Base-by-base conservation (phyloP, 2,113 vertebrate species). In the Cnemophilus loriae region DNA sequence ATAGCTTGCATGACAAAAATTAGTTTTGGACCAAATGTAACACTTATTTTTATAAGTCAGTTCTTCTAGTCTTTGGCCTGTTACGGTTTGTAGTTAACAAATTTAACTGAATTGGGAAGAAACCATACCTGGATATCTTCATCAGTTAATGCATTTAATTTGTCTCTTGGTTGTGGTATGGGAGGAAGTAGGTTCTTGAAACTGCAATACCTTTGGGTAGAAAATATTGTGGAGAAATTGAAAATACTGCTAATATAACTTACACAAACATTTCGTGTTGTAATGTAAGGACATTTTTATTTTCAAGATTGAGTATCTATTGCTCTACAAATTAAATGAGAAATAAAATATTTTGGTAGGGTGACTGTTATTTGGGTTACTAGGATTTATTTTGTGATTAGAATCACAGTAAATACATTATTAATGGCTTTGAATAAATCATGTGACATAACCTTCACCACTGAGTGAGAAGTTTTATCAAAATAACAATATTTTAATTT, bases 101-200 rank as follows among this genome's bases (percentile, higher is more conserved):
- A 52, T 56, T 8, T 27, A n/a, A 56, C 30, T 76, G 39, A 81
- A 52, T 16, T 93, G 28, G 35, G 69, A 74, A 71, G 37, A 78
- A 87, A 56, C 9, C 35, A 10, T 95, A 96, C 96, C 96, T 97
- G 91, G 3, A 9, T 92, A 24, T 87, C 77, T 82, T 91, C 86
- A 37, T 87, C 52, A 16, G 8, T 27, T 35, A 52, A 47, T 27
- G 3, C 4, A 13, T n/a, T 59, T 6, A 96, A 35, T 84, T 94
- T 96, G 24, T 94, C 65, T 87, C 69, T 94, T 53, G 96, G 96
- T 14, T 94, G 91, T 46, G 95, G 96, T 87, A 96, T 28, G 16
- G 93, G 39, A 95, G 91, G 55, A 94, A 89, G 86, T 60, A 97
- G 0, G 3, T 39, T 75, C 73, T 87, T 92, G 39, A 37, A 52